Percentiles rank a stretch among this genome's conserved stretches.
phyloP scores from a whole-genome alignment of 2,113 vertebrate genomes.

The Eulemur rufifrons region DNA sequence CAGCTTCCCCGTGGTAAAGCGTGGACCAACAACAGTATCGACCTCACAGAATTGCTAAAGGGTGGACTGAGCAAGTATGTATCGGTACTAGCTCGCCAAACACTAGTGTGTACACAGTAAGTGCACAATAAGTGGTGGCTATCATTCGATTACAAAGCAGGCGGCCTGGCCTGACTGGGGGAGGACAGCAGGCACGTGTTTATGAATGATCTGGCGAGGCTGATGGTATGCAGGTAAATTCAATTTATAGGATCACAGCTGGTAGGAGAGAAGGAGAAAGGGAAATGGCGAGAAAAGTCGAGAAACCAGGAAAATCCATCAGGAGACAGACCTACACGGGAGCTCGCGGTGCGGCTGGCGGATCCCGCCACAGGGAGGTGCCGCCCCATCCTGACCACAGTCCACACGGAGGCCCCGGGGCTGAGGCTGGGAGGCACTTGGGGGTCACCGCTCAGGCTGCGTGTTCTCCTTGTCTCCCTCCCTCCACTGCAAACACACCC shows the following conservation, averaged over 20 bases:
- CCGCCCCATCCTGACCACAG: fast-evolving
- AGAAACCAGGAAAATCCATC: neutral
- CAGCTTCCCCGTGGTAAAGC: neutral
- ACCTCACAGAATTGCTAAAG: neutral
- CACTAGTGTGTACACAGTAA: neutral
- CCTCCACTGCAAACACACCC: fast-evolving
- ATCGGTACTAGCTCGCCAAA: fast-evolving
- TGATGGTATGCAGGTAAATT: neutral
- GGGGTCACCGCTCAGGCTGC: neutral
- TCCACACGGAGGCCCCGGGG: neutral
- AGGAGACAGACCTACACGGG: fast-evolving
- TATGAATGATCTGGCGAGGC: neutral
- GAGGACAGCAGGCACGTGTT: fast-evolving
- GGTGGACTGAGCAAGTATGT: fast-evolving
- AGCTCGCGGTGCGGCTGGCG: fast-evolving
- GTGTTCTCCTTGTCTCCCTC: neutral
- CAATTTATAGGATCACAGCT: neutral
- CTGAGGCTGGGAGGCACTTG: fast-evolving
- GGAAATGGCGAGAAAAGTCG: neutral
- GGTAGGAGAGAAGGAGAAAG: no score
- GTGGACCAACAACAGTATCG: fast-evolving
- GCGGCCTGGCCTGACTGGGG: fast-evolving
- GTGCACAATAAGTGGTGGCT: neutral
- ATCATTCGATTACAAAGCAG: no score
- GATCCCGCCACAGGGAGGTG: fast-evolving